Conservation (phyloP, 2,797 vertebrate genomes). For the Pipistrellus pipistrellus region DNA sequence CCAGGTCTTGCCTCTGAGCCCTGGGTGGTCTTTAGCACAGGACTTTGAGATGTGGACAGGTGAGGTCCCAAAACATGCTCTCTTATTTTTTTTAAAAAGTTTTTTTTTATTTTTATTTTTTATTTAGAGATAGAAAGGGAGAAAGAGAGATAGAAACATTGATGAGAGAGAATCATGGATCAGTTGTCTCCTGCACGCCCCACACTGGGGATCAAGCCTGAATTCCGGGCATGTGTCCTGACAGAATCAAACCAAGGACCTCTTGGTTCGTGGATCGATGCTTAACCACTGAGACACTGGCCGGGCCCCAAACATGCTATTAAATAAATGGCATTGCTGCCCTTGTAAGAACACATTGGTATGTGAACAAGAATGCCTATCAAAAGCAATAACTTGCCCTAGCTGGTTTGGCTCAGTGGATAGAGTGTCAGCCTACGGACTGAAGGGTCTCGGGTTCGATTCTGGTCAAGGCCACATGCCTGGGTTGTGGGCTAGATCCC, state of each 20-base stretch:
- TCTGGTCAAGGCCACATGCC: neutral
- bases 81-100: too few relatives aligned
- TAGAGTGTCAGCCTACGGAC: neutral
- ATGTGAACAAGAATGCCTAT: neutral
- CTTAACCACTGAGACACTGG: too few relatives aligned
- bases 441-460: neutral
- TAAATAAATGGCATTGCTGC: neutral
- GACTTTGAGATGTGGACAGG: neutral
- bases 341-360: neutral
- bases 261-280: too few relatives aligned
- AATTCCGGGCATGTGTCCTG: too few relatives aligned
- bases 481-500: neutral
- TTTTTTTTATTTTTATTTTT: too few relatives aligned
- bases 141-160: too few relatives aligned
- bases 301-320: neutral
- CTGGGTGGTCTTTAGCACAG: neutral
- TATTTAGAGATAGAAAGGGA: too few relatives aligned
- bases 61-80: neutral
- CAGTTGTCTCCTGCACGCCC: too few relatives aligned
- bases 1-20: neutral
- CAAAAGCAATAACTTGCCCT: neutral
- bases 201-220: too few relatives aligned
- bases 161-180: too few relatives aligned
- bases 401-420: neutral
- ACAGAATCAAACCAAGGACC: too few relatives aligned